A percentile compares a stretch with the other conserved stretches of the same genome.
Conservation (phyloP, 2,113 vertebrate genomes). For the Naja naja region DNA sequence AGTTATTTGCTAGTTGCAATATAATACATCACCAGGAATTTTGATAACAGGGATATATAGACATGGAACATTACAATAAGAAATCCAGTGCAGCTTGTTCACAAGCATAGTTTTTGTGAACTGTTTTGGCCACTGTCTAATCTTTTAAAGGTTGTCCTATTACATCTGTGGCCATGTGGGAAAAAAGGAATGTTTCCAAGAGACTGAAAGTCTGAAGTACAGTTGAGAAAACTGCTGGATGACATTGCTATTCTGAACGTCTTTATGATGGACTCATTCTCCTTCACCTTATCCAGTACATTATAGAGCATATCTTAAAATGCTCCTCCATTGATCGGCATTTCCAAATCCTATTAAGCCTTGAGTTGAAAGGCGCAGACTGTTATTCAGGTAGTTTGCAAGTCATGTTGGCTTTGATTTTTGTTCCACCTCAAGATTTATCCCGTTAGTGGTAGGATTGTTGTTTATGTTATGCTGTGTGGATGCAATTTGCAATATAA, state of each 20-base stretch:
- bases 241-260: not conserved
- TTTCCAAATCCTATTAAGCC: not conserved
- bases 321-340: not conserved
- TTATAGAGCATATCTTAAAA: not conserved
- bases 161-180: not conserved
- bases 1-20: not conserved
- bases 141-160: not conserved
- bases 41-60: not conserved
- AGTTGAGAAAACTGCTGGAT: not conserved
- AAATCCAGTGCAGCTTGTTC: not conserved
- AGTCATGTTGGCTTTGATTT: constrained; percentile 7
- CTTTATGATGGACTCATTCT: not conserved
- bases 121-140: not conserved
- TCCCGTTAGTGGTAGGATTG: not conserved
- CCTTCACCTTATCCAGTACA: not conserved
- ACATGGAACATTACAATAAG: not conserved
- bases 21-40: not conserved
- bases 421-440: not conserved
- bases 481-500: constrained; percentile 15
- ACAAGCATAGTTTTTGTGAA: not conserved
- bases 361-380: not conserved
- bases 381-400: not conserved
- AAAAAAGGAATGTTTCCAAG: not conserved
- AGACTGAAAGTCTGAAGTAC: not conserved
- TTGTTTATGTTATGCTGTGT: not conserved